Base-by-base conservation (phyloP, 2,113 vertebrate genomes). In the Chionis minor region DNA sequence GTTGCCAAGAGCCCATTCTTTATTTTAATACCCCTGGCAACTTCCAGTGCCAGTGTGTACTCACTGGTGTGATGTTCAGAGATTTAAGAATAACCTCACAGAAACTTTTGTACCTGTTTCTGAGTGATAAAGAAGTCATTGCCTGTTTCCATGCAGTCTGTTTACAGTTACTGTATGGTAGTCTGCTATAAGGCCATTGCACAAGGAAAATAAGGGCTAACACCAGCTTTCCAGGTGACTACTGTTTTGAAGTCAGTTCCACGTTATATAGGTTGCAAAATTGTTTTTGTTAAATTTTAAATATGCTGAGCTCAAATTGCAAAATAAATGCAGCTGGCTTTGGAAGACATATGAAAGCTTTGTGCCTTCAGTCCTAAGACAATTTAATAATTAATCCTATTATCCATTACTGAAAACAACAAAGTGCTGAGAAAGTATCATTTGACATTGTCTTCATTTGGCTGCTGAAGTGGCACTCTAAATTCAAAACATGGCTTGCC, bases 371-470 rank as follows among this genome's bases (percentile, higher is more conserved):
- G 44, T 69, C 65, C 30, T 69, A 52, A 75, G 61, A 78, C 7
- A n/a, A 54, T 80, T 95, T 89, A 91, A 95, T 95, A 81, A 94
- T 87, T 86, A 95, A 94, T 95, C 82, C 81, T 81, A 26, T 89
- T 96, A 78, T 65, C 40, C 62, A 75, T 87, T 72, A 54, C 26
- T 62, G 80, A 91, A 91, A 71, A 74, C 67, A 71, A 71, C 85
- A 79, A 79, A 56, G 66, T 80, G 44, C 56, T 93, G 85, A 69
- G 87, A 52, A 82, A 62, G 79, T 95, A 75, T 91, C 66, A 23
- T 69, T 91, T 81, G 77, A 71, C 47, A 14, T 79, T 88, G 16
- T 32, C 56, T 86, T 30, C 30, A 24, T 88, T 93, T 83, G 84
- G 59, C 65, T 80, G 49, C 69, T 87, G 83, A 75, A 87, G 52